A percentile compares a stretch with the other conserved stretches of the same genome.
Evolutionary conservation across 2,113 vertebrate genomes (phyloP).

Genomic region (Lycaon pictus): DNA sequence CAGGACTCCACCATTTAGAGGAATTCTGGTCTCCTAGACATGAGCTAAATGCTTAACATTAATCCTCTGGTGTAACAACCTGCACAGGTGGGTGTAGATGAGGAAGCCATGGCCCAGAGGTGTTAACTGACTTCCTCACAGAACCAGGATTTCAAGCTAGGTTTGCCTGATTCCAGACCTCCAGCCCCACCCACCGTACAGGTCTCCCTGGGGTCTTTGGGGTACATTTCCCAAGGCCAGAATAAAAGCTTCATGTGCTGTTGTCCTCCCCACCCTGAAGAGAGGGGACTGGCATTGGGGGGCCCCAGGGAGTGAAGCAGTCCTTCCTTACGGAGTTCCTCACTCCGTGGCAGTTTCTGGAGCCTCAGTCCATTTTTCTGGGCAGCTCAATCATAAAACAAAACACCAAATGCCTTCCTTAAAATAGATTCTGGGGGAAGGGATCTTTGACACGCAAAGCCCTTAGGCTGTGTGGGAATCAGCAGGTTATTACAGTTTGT

Average conservation of each 20-base stretch:
- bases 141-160: neutral
- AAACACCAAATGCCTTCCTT: neutral
- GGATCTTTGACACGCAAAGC: neutral
- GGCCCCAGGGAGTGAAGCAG: neutral
- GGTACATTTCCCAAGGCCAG: neutral
- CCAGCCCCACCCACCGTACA: neutral
- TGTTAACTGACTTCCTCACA: neutral
- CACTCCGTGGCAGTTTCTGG: neutral
- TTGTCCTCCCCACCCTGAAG: neutral
- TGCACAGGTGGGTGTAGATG: neutral
- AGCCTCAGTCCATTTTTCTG: neutral
- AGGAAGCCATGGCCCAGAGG: neutral
- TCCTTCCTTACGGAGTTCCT: neutral
- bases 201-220: neutral
- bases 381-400: neutral
- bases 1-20: neutral
- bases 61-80: neutral
- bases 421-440: neutral
- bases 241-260: neutral
- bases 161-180: neutral
- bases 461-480: neutral
- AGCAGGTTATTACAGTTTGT: neutral
- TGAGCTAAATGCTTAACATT: neutral
- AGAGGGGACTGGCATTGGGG: neutral
- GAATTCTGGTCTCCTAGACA: neutral